phyloP scores from a whole-genome alignment of 2,797 vertebrate species.

The Eremophila alpestris region DNA sequence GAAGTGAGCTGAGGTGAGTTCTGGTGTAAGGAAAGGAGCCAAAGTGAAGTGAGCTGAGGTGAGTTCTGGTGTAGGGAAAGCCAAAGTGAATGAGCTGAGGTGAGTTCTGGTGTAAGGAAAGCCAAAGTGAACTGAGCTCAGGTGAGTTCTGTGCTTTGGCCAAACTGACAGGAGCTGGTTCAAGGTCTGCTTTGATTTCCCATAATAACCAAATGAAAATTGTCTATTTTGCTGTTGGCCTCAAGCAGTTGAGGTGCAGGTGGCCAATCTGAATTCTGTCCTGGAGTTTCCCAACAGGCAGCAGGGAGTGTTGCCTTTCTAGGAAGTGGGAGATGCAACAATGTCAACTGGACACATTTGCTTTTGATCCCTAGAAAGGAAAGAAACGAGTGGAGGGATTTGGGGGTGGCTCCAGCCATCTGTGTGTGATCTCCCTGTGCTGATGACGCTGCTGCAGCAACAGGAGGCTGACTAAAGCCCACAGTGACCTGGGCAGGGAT shows the following conservation, averaged over 20 bases:
- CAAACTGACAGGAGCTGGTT: background rate
- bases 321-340: background rate
- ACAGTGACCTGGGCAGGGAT: background rate
- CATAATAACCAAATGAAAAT: background rate
- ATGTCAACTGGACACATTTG: background rate
- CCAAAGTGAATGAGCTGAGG: background rate
- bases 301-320: background rate
- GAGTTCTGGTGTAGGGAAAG: no score
- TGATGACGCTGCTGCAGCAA: background rate
- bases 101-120: background rate
- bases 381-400: background rate
- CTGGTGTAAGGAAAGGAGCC: no score
- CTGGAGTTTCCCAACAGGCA: background rate
- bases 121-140: background rate
- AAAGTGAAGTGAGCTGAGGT: no score
- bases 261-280: background rate
- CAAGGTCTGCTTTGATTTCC: background rate
- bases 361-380: constrained; percentile 27
- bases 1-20: no score
- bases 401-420: background rate
- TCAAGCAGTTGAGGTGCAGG: background rate
- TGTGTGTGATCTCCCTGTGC: background rate
- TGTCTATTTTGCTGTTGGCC: background rate
- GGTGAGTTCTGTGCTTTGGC: background rate
- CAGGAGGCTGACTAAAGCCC: constrained; percentile 10